Evolutionary conservation across 2,888 invertebrate species (phyloP).

Genomic region (Pemphredon lugubris): DNA sequence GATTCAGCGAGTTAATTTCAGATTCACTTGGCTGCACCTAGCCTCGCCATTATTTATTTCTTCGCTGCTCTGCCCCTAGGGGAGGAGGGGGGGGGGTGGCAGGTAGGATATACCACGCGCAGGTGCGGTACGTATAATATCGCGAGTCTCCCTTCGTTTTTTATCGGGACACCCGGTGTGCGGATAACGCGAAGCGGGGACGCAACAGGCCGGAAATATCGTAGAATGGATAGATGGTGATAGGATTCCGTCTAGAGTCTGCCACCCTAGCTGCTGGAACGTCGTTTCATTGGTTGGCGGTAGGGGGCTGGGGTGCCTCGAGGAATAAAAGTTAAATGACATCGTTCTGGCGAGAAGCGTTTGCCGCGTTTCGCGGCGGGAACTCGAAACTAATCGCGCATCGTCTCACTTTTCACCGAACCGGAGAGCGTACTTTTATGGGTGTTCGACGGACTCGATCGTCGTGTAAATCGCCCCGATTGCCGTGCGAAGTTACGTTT

Average conservation of each 20-base stretch:
- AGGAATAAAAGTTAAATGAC: conserved; percentile 34
- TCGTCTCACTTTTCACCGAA: no score
- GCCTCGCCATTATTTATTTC: conserved; percentile 29
- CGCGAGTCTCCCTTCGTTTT: conserved; percentile 1
- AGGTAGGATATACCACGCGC: no score
- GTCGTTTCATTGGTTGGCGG: conserved; percentile 20
- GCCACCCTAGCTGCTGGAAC: neutral
- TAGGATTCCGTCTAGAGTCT: conserved; percentile 34
- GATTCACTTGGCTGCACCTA: conserved; percentile 18
- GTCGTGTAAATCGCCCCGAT: no score
- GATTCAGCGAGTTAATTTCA: conserved; percentile 23
- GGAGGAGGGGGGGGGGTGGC: no score
- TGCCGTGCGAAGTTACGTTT: no score
- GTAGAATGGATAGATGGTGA: conserved; percentile 51
- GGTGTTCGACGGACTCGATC: no score
- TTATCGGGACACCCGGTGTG: conserved; percentile 26
- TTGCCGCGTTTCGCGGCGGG: conserved; percentile 23
- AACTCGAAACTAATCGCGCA: conserved; percentile 39
- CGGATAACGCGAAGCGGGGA: conserved; percentile 31
- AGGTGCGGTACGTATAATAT: no score
- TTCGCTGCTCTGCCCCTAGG: conserved; percentile 3
- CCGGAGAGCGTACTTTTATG: no score
- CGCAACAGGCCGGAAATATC: conserved; percentile 55
- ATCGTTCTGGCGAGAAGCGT: conserved; percentile 6
- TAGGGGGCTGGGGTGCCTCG: conserved; percentile 1